Percentiles rank a stretch among this genome's conserved stretches.
phyloP scores from a whole-genome alignment of 2,113 vertebrate species.

The Larimichthys polyactis region DNA sequence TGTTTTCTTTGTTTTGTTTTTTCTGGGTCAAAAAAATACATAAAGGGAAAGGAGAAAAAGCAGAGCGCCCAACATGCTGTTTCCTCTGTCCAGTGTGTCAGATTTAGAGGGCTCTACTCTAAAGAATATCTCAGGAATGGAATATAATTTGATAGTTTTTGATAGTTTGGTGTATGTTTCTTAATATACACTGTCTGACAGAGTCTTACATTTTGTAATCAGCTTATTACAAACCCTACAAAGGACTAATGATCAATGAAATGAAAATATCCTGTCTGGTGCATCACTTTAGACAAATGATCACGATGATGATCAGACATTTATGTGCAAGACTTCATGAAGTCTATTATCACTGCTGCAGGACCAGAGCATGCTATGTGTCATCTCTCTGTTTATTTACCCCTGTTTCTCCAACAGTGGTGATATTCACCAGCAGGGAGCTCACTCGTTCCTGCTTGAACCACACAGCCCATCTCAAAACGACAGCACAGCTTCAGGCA shows the following conservation, averaged over 20 bases:
- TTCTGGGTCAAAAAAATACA: too few relatives aligned
- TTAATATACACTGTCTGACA: neutral
- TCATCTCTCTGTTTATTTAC: neutral
- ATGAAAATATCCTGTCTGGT: too few relatives aligned
- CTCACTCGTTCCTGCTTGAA: constrained; percentile 32
- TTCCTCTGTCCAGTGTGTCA: too few relatives aligned
- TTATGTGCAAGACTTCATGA: neutral
- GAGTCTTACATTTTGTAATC: neutral
- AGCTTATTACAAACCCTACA: neutral
- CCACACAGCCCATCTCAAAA: neutral
- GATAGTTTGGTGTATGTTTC: neutral
- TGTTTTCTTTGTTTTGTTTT: too few relatives aligned
- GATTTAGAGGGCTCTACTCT: too few relatives aligned
- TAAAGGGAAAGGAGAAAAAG: too few relatives aligned
- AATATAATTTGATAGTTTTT: too few relatives aligned
- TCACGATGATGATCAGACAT: neutral
- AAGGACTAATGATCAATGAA: too few relatives aligned
- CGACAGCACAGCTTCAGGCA: neutral
- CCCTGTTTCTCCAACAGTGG: neutral
- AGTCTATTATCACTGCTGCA: neutral
- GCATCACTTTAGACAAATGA: too few relatives aligned
- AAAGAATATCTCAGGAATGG: too few relatives aligned
- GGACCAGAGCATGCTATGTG: neutral
- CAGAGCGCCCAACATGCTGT: too few relatives aligned
- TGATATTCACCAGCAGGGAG: constrained; percentile 44